A percentile compares a stretch with the other conserved stretches of the same genome.
Conservation (phyloP, 2,113 vertebrate species). For the Zosterops japonicus region DNA sequence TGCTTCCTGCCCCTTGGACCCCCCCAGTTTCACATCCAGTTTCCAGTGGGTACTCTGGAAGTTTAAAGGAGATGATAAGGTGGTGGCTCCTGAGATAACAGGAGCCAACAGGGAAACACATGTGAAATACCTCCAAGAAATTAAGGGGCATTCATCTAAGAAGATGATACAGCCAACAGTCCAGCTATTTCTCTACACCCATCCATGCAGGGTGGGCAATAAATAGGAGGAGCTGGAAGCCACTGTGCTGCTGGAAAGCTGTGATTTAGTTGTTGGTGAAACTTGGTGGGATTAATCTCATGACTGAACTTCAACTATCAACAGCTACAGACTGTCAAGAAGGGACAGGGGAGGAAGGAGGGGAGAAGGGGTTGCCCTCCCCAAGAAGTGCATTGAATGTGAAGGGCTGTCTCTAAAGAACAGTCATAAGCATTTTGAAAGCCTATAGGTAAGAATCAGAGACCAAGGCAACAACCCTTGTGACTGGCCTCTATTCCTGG, state of each 20-base stretch:
- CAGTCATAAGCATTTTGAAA: not conserved
- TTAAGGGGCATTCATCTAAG: not conserved
- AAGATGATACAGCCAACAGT: not conserved
- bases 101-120: not conserved
- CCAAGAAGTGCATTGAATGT: not conserved
- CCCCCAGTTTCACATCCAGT: not conserved
- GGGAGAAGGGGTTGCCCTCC: not conserved
- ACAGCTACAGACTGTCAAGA: not conserved
- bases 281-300: not conserved
- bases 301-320: not conserved
- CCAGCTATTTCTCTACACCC: not conserved
- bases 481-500: not conserved
- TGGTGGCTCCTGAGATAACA: not conserved
- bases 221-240: not conserved
- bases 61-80: not conserved
- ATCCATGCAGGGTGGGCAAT: not conserved
- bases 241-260: not conserved
- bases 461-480: not conserved
- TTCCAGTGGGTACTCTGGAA: not conserved
- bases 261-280: rapidly evolving
- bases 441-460: not conserved
- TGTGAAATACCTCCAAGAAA: not conserved
- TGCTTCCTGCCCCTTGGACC: not conserved
- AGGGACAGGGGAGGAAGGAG: not conserved
- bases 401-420: not conserved